phyloP scores from a whole-genome alignment of 2,113 vertebrate genomes.

The Thamnophis sirtalis region DNA sequence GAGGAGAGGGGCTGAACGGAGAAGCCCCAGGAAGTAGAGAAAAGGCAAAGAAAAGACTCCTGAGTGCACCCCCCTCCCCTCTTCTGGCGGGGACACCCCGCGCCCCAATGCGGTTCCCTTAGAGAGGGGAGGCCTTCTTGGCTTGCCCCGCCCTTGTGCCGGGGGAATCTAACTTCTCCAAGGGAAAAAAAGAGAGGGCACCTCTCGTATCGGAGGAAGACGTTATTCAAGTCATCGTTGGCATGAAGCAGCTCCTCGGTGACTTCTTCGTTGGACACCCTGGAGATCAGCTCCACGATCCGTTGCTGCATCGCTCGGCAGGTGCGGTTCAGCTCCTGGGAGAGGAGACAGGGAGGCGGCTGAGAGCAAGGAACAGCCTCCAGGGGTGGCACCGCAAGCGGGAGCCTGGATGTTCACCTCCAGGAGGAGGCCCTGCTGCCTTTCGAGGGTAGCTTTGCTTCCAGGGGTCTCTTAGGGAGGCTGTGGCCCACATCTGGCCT shows the following conservation, averaged over 20 bases:
- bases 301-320: conserved; percentile 96
- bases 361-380: background rate
- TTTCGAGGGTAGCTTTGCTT: background rate
- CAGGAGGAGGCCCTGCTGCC: background rate
- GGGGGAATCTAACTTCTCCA: background rate
- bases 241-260: conserved; percentile 93
- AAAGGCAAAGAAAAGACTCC: background rate
- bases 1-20: background rate
- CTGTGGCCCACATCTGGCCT: background rate
- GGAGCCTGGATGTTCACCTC: background rate
- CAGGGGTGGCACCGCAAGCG: background rate
- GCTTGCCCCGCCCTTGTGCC: background rate
- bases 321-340: conserved; percentile 91
- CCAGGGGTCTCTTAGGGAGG: background rate
- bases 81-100: background rate
- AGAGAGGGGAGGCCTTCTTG: background rate
- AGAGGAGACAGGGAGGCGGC: conserved; percentile 25
- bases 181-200: conserved; percentile 36
- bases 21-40: background rate
- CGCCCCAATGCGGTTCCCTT: background rate
- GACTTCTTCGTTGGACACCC: conserved; percentile 92
- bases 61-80: too few relatives aligned
- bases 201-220: conserved; percentile 95
- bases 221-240: conserved; percentile 97
- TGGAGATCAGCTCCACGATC: conserved; percentile 92